Evolutionary conservation across 2,888 invertebrate species (phyloP).

Genomic region (Scaptomyza caliginosa): DNA sequence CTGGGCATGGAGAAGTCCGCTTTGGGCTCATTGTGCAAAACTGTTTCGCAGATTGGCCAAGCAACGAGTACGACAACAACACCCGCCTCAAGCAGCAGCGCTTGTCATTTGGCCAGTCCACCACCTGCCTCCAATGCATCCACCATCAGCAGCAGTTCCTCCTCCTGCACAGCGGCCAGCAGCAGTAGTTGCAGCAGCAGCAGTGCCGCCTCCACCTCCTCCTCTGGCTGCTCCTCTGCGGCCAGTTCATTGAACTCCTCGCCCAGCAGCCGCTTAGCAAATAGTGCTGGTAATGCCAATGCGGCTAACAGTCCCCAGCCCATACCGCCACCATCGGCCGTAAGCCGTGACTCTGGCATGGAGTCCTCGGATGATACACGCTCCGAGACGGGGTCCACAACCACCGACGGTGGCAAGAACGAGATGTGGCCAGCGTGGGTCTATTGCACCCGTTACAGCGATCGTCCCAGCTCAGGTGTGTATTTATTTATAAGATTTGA

Average conservation of each 20-base stretch:
- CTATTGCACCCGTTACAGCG: slow-evolving; percentile 98
- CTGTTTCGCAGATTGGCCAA: slow-evolving; percentile 89
- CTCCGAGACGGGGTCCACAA: slow-evolving; percentile 83
- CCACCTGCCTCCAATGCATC: slow-evolving; percentile 69
- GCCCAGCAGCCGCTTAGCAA: slow-evolving; percentile 69
- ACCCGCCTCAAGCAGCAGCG: slow-evolving; percentile 37
- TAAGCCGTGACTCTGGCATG: slow-evolving; percentile 84
- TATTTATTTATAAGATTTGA: slow-evolving; percentile 43
- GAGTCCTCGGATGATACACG: slow-evolving; percentile 84
- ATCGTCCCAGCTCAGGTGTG: slow-evolving; percentile 94
- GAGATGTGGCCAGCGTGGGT: slow-evolving; percentile 98
- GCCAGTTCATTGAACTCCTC: slow-evolving; percentile 72
- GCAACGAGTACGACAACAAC: slow-evolving; percentile 43
- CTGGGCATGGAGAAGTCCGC: slow-evolving; percentile 85
- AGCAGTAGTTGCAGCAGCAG: slow-evolving; percentile 41
- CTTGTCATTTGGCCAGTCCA: slow-evolving; percentile 63
- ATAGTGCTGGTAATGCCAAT: slow-evolving; percentile 20
- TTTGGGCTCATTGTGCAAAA: slow-evolving; percentile 88
- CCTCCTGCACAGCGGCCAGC: slow-evolving; percentile 56
- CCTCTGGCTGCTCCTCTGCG: slow-evolving; percentile 72
- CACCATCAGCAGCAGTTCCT: slow-evolving; percentile 67
- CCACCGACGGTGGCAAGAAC: slow-evolving; percentile 83
- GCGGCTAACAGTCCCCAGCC: slow-evolving; percentile 83
- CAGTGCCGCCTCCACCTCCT: slow-evolving; percentile 55
- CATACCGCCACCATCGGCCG: slow-evolving; percentile 82